Conservation (phyloP, 2,113 vertebrate species). For the Prochilodus magdalenae region DNA sequence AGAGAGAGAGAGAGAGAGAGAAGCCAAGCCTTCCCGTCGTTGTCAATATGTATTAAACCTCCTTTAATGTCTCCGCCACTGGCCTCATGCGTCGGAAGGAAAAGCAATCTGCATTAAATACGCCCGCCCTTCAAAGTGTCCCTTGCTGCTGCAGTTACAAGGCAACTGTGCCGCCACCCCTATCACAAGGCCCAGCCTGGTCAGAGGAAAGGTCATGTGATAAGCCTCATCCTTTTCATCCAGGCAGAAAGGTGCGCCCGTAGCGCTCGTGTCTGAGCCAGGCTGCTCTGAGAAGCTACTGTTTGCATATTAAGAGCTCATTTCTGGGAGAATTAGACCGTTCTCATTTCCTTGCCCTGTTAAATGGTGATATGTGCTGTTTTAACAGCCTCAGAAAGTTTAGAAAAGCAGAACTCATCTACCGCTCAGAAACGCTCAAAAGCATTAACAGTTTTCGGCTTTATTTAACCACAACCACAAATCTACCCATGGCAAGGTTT, state of each 20-base stretch:
- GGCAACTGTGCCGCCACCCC: slow-evolving; percentile 14
- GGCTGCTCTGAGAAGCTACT: not conserved
- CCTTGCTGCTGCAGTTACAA: slow-evolving; percentile 20
- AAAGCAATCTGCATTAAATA: slow-evolving; percentile 55
- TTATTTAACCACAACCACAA: not conserved
- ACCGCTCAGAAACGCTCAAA: too few species aligned
- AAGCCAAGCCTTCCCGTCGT: slow-evolving; percentile 35
- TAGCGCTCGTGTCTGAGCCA: slow-evolving; percentile 28
- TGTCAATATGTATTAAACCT: slow-evolving; percentile 49
- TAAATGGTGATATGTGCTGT: not conserved
- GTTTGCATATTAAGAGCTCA: slow-evolving; percentile 47
- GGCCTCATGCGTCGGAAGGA: slow-evolving; percentile 3
- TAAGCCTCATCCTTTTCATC: slow-evolving; percentile 49
- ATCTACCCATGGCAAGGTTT: not conserved
- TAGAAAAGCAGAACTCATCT: not conserved
- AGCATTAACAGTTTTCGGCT: too few species aligned
- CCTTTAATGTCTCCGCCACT: slow-evolving; percentile 41
- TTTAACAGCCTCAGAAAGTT: not conserved
- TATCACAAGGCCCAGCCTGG: slow-evolving; percentile 32
- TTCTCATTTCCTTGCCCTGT: not conserved
- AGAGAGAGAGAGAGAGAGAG: slow-evolving; percentile 9
- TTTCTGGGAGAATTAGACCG: slow-evolving; percentile 13
- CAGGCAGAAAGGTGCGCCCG: slow-evolving; percentile 8
- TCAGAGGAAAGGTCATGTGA: slow-evolving; percentile 54
- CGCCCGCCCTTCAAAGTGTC: slow-evolving; percentile 47